phyloP scores from a whole-genome alignment of 1,140 invertebrate species.

The Dreissena rostriformis region DNA sequence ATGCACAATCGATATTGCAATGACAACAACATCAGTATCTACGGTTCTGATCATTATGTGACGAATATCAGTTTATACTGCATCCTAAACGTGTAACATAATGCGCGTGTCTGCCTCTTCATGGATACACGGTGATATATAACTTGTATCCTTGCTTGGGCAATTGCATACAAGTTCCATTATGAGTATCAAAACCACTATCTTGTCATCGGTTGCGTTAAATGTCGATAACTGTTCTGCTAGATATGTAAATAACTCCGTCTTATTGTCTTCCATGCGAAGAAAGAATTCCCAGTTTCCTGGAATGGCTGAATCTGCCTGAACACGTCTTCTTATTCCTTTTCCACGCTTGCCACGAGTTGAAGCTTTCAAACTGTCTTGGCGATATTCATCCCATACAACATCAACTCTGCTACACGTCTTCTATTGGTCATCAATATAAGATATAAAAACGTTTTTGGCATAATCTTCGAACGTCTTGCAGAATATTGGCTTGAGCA shows the following conservation, averaged over 20 bases:
- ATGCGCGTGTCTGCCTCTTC: constrained; percentile 23
- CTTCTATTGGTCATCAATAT: background rate
- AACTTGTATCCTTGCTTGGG: too few relatives aligned
- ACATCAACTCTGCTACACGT: constrained; percentile 15
- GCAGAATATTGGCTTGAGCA: background rate
- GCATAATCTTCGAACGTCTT: constrained; percentile 12
- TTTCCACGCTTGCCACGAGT: background rate
- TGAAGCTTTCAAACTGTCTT: constrained; percentile 14
- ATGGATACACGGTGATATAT: constrained; percentile 15
- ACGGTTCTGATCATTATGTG: background rate
- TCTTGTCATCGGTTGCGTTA: background rate
- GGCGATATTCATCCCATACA: constrained; percentile 41
- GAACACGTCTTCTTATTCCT: background rate
- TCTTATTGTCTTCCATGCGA: constrained; percentile 27
- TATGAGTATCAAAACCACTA: background rate
- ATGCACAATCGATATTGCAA: background rate
- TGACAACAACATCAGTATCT: constrained; percentile 45
- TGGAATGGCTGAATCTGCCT: constrained; percentile 1
- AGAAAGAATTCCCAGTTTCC: constrained; percentile 35
- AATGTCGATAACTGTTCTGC: background rate
- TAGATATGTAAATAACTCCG: constrained; percentile 40
- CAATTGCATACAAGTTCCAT: too few relatives aligned
- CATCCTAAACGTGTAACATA: constrained; percentile 4
- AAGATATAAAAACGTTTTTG: constrained; percentile 19
- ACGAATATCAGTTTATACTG: background rate